Conservation (phyloP, 2,888 invertebrate genomes). For the Leptinotarsa rubiginosa region DNA sequence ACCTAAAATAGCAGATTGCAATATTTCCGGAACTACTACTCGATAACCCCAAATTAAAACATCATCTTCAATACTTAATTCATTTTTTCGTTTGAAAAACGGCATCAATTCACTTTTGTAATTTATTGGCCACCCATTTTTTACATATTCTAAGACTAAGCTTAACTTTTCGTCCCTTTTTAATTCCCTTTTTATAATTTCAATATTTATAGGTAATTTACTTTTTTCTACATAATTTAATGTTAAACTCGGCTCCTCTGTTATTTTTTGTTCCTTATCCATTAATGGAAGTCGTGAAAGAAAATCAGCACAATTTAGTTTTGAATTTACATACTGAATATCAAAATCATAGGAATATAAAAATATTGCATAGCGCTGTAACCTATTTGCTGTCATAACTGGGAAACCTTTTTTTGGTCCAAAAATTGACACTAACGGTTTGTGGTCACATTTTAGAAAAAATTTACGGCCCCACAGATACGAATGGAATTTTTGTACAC, state of each 20-base stretch:
- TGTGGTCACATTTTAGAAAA: no score
- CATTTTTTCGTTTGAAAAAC: no score
- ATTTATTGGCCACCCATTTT: no score
- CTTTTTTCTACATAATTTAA: neutral
- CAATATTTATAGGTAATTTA: neutral
- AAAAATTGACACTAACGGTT: no score
- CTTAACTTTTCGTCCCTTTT: no score
- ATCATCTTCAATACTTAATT: neutral
- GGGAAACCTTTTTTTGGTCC: no score
- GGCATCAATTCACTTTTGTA: no score
- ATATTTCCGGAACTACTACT: neutral
- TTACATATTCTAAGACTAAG: no score
- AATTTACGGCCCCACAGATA: no score
- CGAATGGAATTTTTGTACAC: no score
- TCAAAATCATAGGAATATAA: neutral
- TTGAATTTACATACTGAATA: neutral
- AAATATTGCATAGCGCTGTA: no score
- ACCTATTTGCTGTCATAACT: no score
- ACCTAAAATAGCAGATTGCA: neutral
- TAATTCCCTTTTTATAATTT: neutral
- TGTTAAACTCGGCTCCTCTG: neutral
- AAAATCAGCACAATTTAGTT: neutral
- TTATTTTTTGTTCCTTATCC: neutral
- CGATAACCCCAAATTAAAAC: neutral
- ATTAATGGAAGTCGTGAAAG: neutral